These are phyloP conservation scores for Sciurus vulgaris DNA, from an alignment of 2,797 vertebrate species.

Conservation along the genomic window DNA sequence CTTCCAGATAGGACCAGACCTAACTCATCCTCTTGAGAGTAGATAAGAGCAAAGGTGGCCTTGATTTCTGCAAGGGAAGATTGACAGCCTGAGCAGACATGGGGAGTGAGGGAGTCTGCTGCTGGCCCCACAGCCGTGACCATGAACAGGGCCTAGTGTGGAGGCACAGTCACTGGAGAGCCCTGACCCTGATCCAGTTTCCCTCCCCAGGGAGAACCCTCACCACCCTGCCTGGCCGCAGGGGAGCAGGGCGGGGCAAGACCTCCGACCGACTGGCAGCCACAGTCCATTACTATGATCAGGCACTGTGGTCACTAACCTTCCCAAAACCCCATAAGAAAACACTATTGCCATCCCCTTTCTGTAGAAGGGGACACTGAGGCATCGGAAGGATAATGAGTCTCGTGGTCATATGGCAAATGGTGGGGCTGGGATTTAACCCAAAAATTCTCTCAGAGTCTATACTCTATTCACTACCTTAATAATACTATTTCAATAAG, in stretches of 20 bases:
- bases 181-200: not conserved
- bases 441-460: not conserved
- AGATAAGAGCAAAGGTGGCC: not conserved
- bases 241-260: not conserved
- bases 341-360: fast-evolving
- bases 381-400: not conserved
- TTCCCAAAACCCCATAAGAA: not conserved
- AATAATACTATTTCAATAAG: not conserved
- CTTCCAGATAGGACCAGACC: not conserved
- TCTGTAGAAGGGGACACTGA: not conserved
- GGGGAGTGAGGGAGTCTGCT: not conserved
- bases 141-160: not conserved
- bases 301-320: no score
- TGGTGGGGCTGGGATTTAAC: not conserved
- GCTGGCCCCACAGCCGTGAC: not conserved
- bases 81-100: fast-evolving
- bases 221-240: not conserved
- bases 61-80: not conserved
- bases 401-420: not conserved
- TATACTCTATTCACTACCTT: not conserved
- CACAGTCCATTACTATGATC: not conserved
- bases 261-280: not conserved
- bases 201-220: not conserved
- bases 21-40: not conserved
- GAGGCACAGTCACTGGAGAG: not conserved